Base-by-base conservation (phyloP, 2,113 vertebrate species). In the Hippocampus abdominalis region DNA sequence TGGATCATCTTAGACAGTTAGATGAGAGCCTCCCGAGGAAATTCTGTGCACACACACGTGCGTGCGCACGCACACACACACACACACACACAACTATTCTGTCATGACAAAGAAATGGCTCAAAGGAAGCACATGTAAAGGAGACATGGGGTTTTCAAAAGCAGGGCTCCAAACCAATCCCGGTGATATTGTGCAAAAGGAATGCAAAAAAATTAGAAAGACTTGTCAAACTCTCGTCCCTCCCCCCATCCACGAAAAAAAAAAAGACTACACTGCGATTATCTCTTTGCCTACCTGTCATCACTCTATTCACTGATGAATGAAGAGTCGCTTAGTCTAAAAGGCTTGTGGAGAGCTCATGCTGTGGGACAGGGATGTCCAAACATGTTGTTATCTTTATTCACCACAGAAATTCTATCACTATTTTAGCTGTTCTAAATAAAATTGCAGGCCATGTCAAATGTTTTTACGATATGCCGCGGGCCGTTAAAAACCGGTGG, bases 1-100 rank as follows among this genome's bases (percentile, higher is more conserved):
- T 88, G 87, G 84, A 90, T 89, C 83, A 88, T 86, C 75, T 81
- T 56, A 65, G 80, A 84, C 81, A 80, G 81, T 81, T 80, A 80
- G 74, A 71, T 82, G 68, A 76, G 63, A 64, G 23, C 54, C 73
- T 87, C 81, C 82, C 72, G 82, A 72, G 77, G 63, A 77, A 54
- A 69, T 53, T 57, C 39, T 69, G 56, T 67, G 7, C 12, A 5
- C 61, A 42, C 21, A 15, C 5, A 7, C 10, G 56, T 2, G 0
- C 36, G 10, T n/a, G 8, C 8, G 23, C 7, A 21, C 9, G 5
- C 29, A 29, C 29, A 29, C 12, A 25, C 61, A 42, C 21, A n/a
- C 4, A 6, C 9, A 60, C 7, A 4, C 36, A 21, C 39, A 16
- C 3, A 44, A 59, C 25, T 48, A 69, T 56, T 61, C 21, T 60